phyloP scores from a whole-genome alignment of 2,113 vertebrate genomes.

The Aegypius monachus region DNA sequence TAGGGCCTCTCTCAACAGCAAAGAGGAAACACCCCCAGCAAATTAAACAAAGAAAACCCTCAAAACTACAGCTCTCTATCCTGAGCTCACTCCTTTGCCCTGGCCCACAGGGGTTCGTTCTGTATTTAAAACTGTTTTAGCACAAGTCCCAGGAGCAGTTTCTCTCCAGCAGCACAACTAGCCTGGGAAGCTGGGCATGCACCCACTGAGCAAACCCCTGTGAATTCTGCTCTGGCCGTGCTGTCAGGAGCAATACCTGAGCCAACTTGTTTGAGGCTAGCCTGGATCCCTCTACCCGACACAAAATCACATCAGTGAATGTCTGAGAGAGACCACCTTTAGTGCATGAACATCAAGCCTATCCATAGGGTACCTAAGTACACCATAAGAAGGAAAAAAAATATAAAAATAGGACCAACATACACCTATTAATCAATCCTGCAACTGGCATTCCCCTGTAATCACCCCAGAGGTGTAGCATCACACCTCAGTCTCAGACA shows the following conservation, averaged over 20 bases:
- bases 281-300: background rate
- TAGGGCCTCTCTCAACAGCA: background rate
- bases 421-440: background rate
- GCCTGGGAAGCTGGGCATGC: background rate
- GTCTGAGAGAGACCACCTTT: background rate
- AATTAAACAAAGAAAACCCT: background rate
- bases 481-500: background rate
- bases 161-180: background rate
- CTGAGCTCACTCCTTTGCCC: background rate
- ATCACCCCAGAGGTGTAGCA: background rate
- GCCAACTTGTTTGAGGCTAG: rapidly evolving
- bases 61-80: background rate
- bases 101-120: rapidly evolving
- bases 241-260: background rate
- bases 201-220: rapidly evolving
- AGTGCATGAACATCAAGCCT: background rate
- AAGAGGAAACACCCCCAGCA: background rate
- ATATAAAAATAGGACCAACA: background rate
- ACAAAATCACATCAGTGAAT: background rate
- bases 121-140: background rate
- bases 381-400: background rate
- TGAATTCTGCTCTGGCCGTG: background rate
- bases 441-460: background rate
- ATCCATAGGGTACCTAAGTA: background rate
- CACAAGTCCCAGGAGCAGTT: background rate